Percentiles rank a stretch among this genome's conserved stretches.
These are phyloP conservation scores for Cossypha heuglini DNA, from an alignment of 2,797 vertebrate genomes.

Conservation along the genomic window DNA sequence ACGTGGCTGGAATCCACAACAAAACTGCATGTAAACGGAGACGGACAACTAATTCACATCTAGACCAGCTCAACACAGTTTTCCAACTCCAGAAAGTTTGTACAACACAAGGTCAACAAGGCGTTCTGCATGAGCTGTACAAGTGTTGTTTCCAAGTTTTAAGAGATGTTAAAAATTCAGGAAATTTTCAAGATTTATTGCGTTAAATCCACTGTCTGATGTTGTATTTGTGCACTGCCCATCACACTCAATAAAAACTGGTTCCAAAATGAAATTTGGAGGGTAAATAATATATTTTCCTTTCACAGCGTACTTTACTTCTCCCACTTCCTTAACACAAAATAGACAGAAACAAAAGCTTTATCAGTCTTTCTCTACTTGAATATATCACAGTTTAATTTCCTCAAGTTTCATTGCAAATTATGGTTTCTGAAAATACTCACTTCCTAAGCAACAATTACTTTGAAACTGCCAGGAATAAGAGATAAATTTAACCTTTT, in stretches of 20 bases:
- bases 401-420: background rate
- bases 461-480: background rate
- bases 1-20: background rate
- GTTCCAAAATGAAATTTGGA: slow-evolving; percentile 31
- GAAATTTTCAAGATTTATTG: slow-evolving; percentile 15
- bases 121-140: background rate
- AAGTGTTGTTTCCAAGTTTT: background rate
- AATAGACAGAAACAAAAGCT: background rate
- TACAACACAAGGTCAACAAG: slow-evolving; percentile 43
- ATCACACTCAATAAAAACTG: slow-evolving; percentile 30
- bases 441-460: background rate
- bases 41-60: background rate
- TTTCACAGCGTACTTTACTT: slow-evolving; percentile 10
- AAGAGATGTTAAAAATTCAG: slow-evolving; percentile 24
- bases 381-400: background rate
- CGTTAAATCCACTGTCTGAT: background rate
- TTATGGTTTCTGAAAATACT: background rate
- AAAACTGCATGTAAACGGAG: background rate
- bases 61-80: background rate
- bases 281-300: slow-evolving; percentile 20
- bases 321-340: background rate
- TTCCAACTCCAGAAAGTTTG: slow-evolving; percentile 32
- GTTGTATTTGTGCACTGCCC: background rate
- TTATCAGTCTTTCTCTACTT: background rate
- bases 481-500: background rate